Conservation (phyloP, 30 jellyfish, hydroid and myxozoan species). For the Chrysaora quinquecirrha region DNA sequence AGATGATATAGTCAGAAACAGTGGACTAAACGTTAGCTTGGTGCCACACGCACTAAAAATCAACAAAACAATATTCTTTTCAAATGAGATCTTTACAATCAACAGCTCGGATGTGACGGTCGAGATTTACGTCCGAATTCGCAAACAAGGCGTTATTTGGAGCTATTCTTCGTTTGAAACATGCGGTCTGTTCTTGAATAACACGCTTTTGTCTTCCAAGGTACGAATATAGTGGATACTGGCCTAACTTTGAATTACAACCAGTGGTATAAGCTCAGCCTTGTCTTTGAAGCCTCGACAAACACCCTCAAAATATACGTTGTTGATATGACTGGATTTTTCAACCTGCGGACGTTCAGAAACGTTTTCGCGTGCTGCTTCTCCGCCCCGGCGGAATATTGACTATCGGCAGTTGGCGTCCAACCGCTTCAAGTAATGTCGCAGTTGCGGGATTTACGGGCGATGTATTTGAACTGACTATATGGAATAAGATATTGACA, state of each 20-base stretch:
- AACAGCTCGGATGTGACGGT: slow-evolving; percentile 11
- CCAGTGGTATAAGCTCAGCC: slow-evolving; percentile 45
- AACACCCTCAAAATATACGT: slow-evolving; percentile 14
- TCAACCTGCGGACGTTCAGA: slow-evolving; percentile 35
- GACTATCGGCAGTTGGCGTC: slow-evolving; percentile 17
- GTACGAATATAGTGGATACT: slow-evolving; percentile 25
- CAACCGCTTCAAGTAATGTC: slow-evolving; percentile 25
- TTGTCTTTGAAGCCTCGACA: slow-evolving; percentile 27
- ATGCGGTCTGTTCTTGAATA: slow-evolving; percentile 27
- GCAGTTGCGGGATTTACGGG: slow-evolving; percentile 26
- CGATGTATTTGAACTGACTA: slow-evolving; percentile 23
- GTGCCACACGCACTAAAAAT: slow-evolving; percentile 34
- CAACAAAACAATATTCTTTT: slow-evolving; percentile 23
- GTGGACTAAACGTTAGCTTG: slow-evolving; percentile 9
- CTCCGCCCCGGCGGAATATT: slow-evolving; percentile 61
- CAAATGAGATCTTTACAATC: slow-evolving; percentile 30
- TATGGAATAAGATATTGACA: slow-evolving; percentile 55
- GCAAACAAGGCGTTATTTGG: slow-evolving; percentile 47
- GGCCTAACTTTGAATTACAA: slow-evolving; percentile 8
- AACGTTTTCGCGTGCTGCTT: slow-evolving; percentile 6
- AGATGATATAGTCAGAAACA: not conserved
- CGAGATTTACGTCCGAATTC: slow-evolving; percentile 24
- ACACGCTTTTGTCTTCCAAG: slow-evolving; percentile 39
- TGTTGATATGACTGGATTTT: slow-evolving; percentile 53
- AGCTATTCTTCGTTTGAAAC: slow-evolving; percentile 16